These are phyloP conservation scores for Brachyptera risi DNA, from an alignment of 2,888 invertebrate genomes.

Conservation along the genomic window DNA sequence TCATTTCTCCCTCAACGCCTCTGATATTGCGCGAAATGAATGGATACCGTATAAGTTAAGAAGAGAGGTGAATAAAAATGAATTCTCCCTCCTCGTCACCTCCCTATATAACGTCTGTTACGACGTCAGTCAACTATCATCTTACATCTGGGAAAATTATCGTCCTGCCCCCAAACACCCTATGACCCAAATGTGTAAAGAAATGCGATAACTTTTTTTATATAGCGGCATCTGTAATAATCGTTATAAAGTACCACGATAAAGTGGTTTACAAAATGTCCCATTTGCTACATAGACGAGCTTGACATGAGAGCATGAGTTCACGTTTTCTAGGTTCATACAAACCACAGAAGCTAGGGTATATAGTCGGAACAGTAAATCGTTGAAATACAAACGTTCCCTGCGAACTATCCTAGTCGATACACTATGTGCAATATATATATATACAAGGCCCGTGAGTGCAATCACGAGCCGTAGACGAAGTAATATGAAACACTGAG, in stretches of 20 bases:
- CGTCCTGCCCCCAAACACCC: not conserved
- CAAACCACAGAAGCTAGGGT: not conserved
- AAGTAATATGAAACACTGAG: no score
- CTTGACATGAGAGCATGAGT: not conserved
- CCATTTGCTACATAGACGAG: not conserved
- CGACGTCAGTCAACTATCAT: no score
- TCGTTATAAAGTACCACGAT: conserved; percentile 2
- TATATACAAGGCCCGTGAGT: no score
- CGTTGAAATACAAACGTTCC: no score
- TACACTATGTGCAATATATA: no score
- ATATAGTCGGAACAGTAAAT: no score
- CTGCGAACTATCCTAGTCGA: no score
- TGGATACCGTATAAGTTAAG: not conserved
- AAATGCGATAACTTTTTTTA: conserved; percentile 1
- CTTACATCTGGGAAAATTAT: no score
- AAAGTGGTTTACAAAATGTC: conserved; percentile 3
- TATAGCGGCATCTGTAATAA: not conserved
- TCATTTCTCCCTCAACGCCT: no score
- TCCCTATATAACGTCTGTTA: no score
- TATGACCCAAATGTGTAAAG: not conserved
- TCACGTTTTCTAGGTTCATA: not conserved
- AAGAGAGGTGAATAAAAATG: conserved; percentile 8
- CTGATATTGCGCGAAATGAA: conserved; percentile 2
- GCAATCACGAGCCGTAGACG: no score
- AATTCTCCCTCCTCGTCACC: not conserved